Evolutionary conservation across 2,113 vertebrate genomes (phyloP).

Genomic region (Pitta sordida): DNA sequence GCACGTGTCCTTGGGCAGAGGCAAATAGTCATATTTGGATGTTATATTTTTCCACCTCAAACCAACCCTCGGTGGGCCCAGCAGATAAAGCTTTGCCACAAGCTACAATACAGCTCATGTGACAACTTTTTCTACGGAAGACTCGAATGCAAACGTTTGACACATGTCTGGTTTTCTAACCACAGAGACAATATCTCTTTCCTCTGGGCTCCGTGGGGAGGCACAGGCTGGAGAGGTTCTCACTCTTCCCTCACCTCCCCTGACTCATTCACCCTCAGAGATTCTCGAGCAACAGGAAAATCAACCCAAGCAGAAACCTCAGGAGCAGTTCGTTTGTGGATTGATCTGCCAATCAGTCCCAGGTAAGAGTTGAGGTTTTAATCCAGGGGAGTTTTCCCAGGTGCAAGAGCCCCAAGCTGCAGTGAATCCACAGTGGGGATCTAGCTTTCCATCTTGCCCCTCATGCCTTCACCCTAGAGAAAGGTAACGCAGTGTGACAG

Average conservation of each 20-base stretch:
- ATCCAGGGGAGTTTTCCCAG: not conserved
- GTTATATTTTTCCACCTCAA: not conserved
- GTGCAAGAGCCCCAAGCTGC: not conserved
- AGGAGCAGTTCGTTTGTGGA: not conserved
- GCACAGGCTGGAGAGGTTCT: conserved; percentile 13
- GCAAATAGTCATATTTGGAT: not conserved
- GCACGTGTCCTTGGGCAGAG: not conserved
- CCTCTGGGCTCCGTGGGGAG: not conserved
- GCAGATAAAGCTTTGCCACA: not conserved
- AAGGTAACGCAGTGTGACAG: not conserved
- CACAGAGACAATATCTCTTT: conserved; percentile 53
- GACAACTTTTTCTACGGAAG: not conserved
- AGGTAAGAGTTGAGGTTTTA: fast-evolving
- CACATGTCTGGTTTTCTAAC: conserved; percentile 36
- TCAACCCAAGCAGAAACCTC: not conserved
- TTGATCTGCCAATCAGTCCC: not conserved
- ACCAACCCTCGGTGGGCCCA: not conserved
- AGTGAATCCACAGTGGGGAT: not conserved
- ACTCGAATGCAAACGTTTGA: not conserved
- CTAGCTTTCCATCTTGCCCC: not conserved
- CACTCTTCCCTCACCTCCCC: not conserved
- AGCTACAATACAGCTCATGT: not conserved
- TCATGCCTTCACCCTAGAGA: not conserved
- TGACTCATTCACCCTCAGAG: not conserved
- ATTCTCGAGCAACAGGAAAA: not conserved